These are phyloP conservation scores for Lasioglossum oenotherae DNA, from an alignment of 2,888 invertebrate species.

Conservation along the genomic window DNA sequence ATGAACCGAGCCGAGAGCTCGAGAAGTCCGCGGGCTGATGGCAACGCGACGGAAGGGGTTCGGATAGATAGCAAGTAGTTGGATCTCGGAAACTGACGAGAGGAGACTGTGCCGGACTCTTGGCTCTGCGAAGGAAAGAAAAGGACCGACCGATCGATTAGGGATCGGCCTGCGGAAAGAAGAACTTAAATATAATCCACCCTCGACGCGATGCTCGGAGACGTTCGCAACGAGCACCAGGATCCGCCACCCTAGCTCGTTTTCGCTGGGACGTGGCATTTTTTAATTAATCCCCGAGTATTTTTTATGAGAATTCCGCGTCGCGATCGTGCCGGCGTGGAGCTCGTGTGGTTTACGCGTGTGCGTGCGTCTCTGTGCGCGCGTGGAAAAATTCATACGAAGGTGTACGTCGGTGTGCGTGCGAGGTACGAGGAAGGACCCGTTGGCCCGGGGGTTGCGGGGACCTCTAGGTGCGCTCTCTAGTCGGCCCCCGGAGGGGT, in stretches of 20 bases:
- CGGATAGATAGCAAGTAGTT: slow-evolving; percentile 41
- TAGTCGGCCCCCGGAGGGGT: slow-evolving; percentile 67
- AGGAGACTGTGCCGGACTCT: background rate
- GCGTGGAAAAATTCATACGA: slow-evolving; percentile 32
- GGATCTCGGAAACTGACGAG: slow-evolving; percentile 49
- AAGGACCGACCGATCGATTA: slow-evolving; percentile 67
- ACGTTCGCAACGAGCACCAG: background rate
- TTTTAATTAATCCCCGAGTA: slow-evolving; percentile 80
- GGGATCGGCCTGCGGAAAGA: slow-evolving; percentile 55
- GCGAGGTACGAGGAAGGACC: slow-evolving; percentile 46
- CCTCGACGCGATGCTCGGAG: slow-evolving; percentile 1
- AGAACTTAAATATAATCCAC: slow-evolving; percentile 71
- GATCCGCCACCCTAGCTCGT: slow-evolving; percentile 3
- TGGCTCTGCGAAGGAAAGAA: slow-evolving; percentile 5
- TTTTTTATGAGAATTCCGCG: slow-evolving; percentile 79
- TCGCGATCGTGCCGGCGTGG: slow-evolving; percentile 67
- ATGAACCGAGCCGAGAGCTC: slow-evolving; percentile 54
- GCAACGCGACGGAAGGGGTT: slow-evolving; percentile 41
- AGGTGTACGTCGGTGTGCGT: background rate
- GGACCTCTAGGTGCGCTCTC: slow-evolving; percentile 62
- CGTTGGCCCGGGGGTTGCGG: slow-evolving; percentile 49
- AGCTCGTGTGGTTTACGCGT: background rate
- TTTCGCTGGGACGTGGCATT: slow-evolving; percentile 74
- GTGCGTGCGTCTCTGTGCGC: background rate
- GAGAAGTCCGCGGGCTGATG: slow-evolving; percentile 37